These are phyloP conservation scores for Dascillus cervinus DNA, from an alignment of 2,888 invertebrate genomes.

Conservation along the genomic window DNA sequence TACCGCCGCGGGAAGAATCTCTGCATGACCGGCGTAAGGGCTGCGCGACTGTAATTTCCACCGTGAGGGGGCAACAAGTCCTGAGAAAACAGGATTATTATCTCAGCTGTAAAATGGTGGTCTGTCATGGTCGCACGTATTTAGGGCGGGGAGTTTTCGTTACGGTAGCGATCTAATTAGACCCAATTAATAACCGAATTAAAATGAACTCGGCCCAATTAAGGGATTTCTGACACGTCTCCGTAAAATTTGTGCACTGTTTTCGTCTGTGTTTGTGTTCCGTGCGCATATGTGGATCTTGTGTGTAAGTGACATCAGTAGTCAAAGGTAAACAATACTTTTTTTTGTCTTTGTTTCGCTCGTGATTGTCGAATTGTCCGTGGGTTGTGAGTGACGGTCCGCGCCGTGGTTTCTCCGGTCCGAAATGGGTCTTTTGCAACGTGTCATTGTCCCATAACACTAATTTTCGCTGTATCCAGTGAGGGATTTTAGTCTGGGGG, in stretches of 20 bases:
- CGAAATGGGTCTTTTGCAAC: neutral
- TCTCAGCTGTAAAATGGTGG: slow-evolving; percentile 40
- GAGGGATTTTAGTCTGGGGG: slow-evolving; percentile 20
- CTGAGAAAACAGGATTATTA: slow-evolving; percentile 9
- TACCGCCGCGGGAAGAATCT: no score
- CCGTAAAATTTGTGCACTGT: slow-evolving; percentile 14
- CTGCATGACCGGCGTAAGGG: neutral
- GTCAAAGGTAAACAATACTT: slow-evolving; percentile 40
- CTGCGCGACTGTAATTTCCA: neutral
- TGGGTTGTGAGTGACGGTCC: neutral
- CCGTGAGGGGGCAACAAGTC: slow-evolving; percentile 13
- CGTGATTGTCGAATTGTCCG: slow-evolving; percentile 5
- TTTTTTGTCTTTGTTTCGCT: slow-evolving; percentile 29
- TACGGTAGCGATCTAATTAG: slow-evolving; percentile 28
- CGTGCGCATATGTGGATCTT: slow-evolving; percentile 13
- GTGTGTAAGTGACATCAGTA: slow-evolving; percentile 27
- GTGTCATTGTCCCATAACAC: slow-evolving; percentile 1
- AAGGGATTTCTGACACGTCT: slow-evolving; percentile 8
- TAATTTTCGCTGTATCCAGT: slow-evolving; percentile 13
- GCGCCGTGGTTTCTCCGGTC: neutral
- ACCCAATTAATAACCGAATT: slow-evolving; percentile 19
- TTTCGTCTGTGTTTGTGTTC: neutral
- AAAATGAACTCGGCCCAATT: slow-evolving; percentile 11
- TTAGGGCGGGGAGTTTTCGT: slow-evolving; percentile 40
- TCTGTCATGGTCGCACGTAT: slow-evolving; percentile 40